phyloP scores from a whole-genome alignment of 2,797 vertebrate genomes.

The Parotocinclus haroldoi region DNA sequence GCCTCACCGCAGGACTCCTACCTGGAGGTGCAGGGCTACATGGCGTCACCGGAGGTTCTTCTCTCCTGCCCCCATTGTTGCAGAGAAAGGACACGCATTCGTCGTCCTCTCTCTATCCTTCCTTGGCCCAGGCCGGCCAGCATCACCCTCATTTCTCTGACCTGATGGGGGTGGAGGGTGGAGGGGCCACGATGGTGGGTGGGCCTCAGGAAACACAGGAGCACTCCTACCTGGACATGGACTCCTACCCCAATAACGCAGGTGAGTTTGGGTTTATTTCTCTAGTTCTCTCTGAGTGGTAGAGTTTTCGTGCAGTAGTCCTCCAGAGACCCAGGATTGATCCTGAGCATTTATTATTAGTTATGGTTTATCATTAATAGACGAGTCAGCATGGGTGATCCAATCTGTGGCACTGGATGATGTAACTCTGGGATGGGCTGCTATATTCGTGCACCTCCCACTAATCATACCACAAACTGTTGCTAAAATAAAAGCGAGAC shows the following conservation, averaged over 20 bases:
- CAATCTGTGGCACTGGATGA: no score
- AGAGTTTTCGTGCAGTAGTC: not conserved
- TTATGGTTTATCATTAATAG: no score
- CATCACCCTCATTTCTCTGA: conserved; percentile 84
- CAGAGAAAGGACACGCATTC: conserved; percentile 81
- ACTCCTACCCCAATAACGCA: conserved; percentile 81
- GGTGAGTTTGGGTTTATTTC: conserved; percentile 58
- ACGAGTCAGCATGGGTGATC: no score
- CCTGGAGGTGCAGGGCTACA: conserved; percentile 72
- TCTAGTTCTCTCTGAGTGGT: not conserved
- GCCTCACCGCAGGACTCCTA: conserved; percentile 76
- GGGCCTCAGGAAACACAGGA: conserved; percentile 82
- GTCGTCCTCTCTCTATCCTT: conserved; percentile 73
- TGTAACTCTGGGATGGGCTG: no score
- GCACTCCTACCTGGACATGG: conserved; percentile 90
- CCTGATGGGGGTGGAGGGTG: conserved; percentile 77
- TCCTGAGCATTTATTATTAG: no score
- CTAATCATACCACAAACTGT: no score
- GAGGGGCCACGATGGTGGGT: conserved; percentile 64
- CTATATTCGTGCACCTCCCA: no score
- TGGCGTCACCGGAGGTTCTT: conserved; percentile 60
- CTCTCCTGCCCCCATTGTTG: conserved; percentile 73
- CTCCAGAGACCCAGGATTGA: no score
- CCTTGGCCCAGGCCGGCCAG: conserved; percentile 76
- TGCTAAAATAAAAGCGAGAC: no score